These are phyloP conservation scores for Seriola aureovittata DNA, from an alignment of 2,113 vertebrate genomes.

Conservation along the genomic window DNA sequence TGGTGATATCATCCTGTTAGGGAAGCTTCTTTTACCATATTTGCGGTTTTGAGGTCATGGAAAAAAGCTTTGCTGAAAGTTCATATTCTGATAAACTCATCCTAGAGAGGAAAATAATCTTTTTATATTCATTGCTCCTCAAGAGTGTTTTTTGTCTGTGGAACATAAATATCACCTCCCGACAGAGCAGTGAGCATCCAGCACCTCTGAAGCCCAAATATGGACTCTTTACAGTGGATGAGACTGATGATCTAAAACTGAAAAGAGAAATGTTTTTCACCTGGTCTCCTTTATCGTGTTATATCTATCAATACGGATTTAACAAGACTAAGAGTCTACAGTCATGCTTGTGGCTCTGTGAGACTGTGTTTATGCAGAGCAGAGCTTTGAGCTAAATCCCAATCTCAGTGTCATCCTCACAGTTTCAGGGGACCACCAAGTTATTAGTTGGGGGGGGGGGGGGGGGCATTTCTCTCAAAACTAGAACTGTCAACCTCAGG, in stretches of 20 bases:
- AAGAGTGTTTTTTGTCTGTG: conserved; percentile 4
- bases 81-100: not conserved
- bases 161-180: conserved; percentile 26
- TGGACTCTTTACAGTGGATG: not conserved
- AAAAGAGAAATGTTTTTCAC: not conserved
- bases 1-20: not conserved
- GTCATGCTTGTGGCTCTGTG: not conserved
- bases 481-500: not conserved
- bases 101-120: not conserved
- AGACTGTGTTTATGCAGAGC: not conserved
- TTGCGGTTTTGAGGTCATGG: not conserved
- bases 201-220: conserved; percentile 3
- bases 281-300: not conserved
- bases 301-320: not conserved
- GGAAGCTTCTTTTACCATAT: not conserved
- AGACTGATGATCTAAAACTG: not conserved
- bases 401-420: not conserved
- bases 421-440: not conserved
- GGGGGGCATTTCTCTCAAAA: not conserved
- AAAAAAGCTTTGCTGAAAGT: not conserved
- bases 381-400: not conserved
- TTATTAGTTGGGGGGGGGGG: not conserved
- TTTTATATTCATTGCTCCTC: not conserved
- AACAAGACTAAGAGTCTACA: not conserved
- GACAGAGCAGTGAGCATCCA: not conserved